Percentiles rank a stretch among this genome's conserved stretches.
phyloP scores from a whole-genome alignment of 1,140 invertebrate genomes.

The Drosophila ohnishii region DNA sequence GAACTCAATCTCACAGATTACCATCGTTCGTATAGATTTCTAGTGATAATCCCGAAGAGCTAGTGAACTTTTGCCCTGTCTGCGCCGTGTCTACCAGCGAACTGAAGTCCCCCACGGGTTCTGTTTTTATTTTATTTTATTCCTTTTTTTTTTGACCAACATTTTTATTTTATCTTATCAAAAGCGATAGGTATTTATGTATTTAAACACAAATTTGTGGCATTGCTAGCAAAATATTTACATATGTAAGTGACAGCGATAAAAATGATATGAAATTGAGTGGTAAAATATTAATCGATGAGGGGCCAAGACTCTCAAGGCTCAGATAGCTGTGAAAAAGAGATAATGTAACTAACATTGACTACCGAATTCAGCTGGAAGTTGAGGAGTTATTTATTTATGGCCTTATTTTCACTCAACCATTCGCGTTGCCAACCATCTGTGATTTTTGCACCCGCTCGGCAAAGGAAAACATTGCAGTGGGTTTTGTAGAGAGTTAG shows the following conservation, averaged over 20 bases:
- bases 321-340: background rate
- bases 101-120: conserved; percentile 28
- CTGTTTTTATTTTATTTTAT: conserved; percentile 26
- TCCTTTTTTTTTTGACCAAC: conserved; percentile 19
- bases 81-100: conserved; percentile 24
- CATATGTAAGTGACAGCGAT: conserved; percentile 49
- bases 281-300: conserved; percentile 13
- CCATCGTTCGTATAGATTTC: conserved; percentile 45
- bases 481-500: conserved; percentile 38
- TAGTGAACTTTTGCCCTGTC: conserved; percentile 24
- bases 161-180: conserved; percentile 66
- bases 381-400: background rate
- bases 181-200: conserved; percentile 38
- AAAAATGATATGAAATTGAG: conserved; percentile 1
- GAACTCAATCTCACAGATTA: conserved; percentile 78
- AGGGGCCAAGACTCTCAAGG: conserved; percentile 4
- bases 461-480: conserved; percentile 15
- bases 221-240: conserved; percentile 24
- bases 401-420: conserved; percentile 22
- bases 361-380: conserved; percentile 5
- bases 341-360: background rate
- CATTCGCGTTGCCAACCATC: conserved; percentile 13
- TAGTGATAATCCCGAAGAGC: conserved; percentile 4
- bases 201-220: conserved; percentile 45
- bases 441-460: conserved; percentile 13